Evolutionary conservation across 1,140 invertebrate species (phyloP).

Genomic region (Melipona quadrifasciata): DNA sequence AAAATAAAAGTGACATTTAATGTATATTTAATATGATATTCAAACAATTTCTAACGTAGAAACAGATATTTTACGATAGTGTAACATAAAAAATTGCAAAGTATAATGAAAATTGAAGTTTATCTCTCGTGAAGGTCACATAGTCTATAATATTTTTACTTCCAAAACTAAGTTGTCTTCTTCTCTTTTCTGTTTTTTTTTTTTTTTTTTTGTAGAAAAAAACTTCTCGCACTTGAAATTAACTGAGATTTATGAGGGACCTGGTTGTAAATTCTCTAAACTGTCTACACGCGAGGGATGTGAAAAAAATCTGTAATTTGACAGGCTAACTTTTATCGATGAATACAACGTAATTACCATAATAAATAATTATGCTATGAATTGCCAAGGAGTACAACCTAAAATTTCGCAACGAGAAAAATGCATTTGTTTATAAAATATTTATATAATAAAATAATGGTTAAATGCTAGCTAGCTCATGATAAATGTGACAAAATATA

Average conservation of each 20-base stretch:
- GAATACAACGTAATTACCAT: no score
- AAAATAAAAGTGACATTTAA: background rate
- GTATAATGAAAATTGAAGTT: background rate
- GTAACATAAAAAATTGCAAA: conserved; percentile 23
- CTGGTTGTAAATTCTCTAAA: no score
- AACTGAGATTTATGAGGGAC: no score
- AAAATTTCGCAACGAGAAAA: no score
- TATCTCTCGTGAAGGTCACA: background rate
- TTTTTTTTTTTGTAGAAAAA: no score
- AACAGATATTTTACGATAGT: conserved; percentile 48
- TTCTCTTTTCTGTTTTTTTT: background rate
- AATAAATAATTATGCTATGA: no score
- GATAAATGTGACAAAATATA: conserved; percentile 66
- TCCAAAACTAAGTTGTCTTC: conserved; percentile 18
- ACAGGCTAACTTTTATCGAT: no score
- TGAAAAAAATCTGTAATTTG: no score
- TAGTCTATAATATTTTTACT: conserved; percentile 42
- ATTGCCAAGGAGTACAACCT: no score
- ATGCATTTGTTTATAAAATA: conserved; percentile 69
- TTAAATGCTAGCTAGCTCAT: conserved; percentile 65
- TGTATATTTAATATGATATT: conserved; percentile 47
- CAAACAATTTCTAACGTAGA: conserved; percentile 36
- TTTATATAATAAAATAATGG: conserved; percentile 70
- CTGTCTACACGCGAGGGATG: no score
- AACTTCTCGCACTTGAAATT: no score